Base-by-base conservation (phyloP, 2,888 invertebrate species). In the Drosophila birchii region DNA sequence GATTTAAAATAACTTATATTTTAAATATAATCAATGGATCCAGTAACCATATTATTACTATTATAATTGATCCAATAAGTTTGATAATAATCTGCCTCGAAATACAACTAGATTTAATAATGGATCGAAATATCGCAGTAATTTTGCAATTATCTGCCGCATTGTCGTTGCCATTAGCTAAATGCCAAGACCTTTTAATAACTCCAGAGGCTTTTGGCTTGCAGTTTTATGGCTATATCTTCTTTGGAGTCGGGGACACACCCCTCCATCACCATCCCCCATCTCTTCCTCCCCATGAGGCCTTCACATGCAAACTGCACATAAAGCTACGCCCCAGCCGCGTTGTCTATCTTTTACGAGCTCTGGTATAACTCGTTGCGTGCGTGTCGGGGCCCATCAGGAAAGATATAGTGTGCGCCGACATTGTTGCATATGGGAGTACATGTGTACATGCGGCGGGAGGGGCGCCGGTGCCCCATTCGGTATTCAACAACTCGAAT, bases 241-340 rank as follows among this genome's bases (percentile, higher is more conserved):
- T 69, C 47, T 32, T 32, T 14, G 45, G 36, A 51, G 47, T 47
- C 16, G 47, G 23, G 29, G 36, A 64, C 38, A 16, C 38, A 12
- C 64, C 38, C 63, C 32, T 23, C 23, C 54, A 7, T 12, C 66
- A 18, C 38, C 18, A 67, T 7, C 58, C 14, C 12, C 43, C 71
- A 29, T n/a, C 32, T 8, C 51, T 16, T 36, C 53, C 63, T 39
- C 18, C 63, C 36, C 66, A 77, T 20, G 41, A 41, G 49, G 67
- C 71, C 87, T 61, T 72, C 75, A 86, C 86, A 88, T 85, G 88
- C 86, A 86, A 82, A 79, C 83, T 78, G 80, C 88, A 85, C 80
- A 85, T 82, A 82, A 82, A 87, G 58, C 67, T 51, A 51, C 70
- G 47, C 56, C 63, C 59, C 60, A 18, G 23, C 56, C 61, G 61